Conservation (phyloP, 2,797 vertebrate species). For the Bradypodion ventrale region DNA sequence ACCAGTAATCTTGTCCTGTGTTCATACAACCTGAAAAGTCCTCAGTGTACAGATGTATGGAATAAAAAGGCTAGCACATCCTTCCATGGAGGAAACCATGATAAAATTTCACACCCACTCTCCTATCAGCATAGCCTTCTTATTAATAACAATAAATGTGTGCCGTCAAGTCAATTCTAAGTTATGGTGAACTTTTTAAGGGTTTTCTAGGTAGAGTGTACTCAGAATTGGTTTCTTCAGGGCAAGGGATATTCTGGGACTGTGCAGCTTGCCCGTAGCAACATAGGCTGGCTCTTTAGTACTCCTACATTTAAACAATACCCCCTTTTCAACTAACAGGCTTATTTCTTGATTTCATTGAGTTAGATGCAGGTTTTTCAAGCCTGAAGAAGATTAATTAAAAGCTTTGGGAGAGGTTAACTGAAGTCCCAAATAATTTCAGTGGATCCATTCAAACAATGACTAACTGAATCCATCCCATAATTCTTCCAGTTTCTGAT, state of each 20-base stretch:
- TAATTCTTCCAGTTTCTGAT: conserved; percentile 31
- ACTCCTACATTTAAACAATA: not conserved
- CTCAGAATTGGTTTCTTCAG: too few relatives aligned
- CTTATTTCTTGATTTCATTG: not conserved
- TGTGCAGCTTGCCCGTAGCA: too few relatives aligned
- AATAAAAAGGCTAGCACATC: not conserved
- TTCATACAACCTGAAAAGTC: not conserved
- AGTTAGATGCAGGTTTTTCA: not conserved
- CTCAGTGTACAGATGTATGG: not conserved
- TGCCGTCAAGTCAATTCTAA: too few relatives aligned
- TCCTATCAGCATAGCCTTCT: not conserved
- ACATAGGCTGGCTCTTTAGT: too few relatives aligned
- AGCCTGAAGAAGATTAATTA: not conserved
- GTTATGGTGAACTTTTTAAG: too few relatives aligned
- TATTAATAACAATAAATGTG: too few relatives aligned
- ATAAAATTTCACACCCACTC: not conserved
- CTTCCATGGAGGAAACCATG: not conserved
- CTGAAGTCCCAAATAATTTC: not conserved
- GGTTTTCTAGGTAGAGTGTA: too few relatives aligned
- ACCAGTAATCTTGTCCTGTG: not conserved
- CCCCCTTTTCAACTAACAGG: too few relatives aligned
- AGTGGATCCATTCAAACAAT: not conserved
- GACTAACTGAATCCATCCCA: not conserved
- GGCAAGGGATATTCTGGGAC: too few relatives aligned
- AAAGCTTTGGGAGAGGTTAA: not conserved